Percentiles rank a stretch among this genome's conserved stretches.
phyloP scores from a whole-genome alignment of 2,888 invertebrate genomes.

The Brassicogethes aeneus region DNA sequence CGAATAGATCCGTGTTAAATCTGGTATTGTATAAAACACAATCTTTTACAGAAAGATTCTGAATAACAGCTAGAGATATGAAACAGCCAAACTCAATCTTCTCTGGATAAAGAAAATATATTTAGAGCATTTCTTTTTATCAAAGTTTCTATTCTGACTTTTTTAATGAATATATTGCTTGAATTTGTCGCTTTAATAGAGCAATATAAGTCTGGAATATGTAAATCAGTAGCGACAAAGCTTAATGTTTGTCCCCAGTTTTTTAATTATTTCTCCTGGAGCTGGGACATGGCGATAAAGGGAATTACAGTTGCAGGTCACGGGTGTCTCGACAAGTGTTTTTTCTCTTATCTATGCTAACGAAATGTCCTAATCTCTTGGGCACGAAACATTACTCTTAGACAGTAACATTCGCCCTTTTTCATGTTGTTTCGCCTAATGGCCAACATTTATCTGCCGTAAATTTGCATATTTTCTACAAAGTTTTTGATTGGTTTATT shows the following conservation, averaged over 20 bases:
- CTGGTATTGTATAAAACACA: constrained; percentile 30
- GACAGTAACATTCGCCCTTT: constrained; percentile 22
- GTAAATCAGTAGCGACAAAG: constrained; percentile 19
- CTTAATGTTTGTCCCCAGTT: constrained; percentile 25
- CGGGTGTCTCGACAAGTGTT: constrained; percentile 39
- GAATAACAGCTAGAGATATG: constrained; percentile 11
- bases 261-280: background rate
- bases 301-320: constrained; percentile 35
- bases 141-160: no score
- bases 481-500: constrained; percentile 5
- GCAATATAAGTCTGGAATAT: constrained; percentile 5
- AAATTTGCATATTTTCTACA: constrained; percentile 17
- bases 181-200: background rate
- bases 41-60: constrained; percentile 26
- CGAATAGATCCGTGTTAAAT: constrained; percentile 28
- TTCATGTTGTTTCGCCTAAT: constrained; percentile 12
- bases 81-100: background rate
- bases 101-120: no score
- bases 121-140: no score
- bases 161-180: no score
- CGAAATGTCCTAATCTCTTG: constrained; percentile 35
- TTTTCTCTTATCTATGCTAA: constrained; percentile 38
- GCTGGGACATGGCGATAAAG: constrained; percentile 24
- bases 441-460: constrained; percentile 17
- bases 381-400: constrained; percentile 28